Base-by-base conservation (phyloP, 2,888 invertebrate genomes). In the Troides helena region DNA sequence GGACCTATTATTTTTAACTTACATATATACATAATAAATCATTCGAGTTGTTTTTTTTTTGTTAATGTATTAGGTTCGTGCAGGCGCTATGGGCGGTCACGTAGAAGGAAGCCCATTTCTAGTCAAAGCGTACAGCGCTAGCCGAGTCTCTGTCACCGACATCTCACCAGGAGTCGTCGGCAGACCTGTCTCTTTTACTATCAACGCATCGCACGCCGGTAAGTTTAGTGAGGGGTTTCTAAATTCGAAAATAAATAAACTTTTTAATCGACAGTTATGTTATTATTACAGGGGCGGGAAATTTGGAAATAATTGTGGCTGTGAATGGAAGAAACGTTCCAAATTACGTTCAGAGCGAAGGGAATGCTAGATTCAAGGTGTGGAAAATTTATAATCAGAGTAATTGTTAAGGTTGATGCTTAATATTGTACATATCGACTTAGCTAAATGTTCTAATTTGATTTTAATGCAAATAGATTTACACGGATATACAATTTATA, bases 301-400 rank as follows among this genome's bases (percentile, higher is more conserved):
- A 99, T 88, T 93, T 99, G 82, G 99, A 99, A 92, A 99, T 99
- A 68, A 99, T 99, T 72, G 99, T 99, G 0, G 98, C 99, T 0
- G 98, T 99, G 2, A 98, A 97, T 80, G 98, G 98, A 18, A 95
- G 98, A 81, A 99, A 99, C 88, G 99, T 99, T 21, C 99, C 99
- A 14, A 99, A 99, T 92, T 99, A 98, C 85, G 99, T 99, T 1
- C 98, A 98, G 82, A 97, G 98, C 60, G 99, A 99, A 92, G 99
- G 99, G 58, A 99, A 99, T 86, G 99, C 99, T 0, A 95, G 98
- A 78, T 99, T 99, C 82, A 96, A 96, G 88, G 95, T 96, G 79
- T 72, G 18, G 6, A 7, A 60, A 25, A 23, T 60, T 58, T 12
- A 46, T 46, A 10, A 12, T 43, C 4, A 46, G 14, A 17, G 12